These are phyloP conservation scores for Adela reaumurella DNA, from an alignment of 2,888 invertebrate genomes.

Conservation along the genomic window DNA sequence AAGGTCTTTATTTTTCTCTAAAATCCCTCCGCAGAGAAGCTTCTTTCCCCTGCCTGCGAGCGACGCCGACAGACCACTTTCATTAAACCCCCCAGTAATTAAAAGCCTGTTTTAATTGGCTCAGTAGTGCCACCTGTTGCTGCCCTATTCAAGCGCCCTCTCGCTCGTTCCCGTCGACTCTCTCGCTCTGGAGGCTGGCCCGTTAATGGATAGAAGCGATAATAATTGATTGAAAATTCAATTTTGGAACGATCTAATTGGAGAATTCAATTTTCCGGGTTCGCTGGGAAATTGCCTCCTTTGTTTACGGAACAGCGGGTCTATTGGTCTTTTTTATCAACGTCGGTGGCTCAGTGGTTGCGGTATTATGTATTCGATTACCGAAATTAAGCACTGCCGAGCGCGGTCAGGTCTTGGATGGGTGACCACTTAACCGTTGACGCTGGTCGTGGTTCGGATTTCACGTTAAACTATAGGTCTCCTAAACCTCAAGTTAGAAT, in stretches of 20 bases:
- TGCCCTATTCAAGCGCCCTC: slow-evolving; percentile 16
- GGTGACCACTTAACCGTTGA: too few species aligned
- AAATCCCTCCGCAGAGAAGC: too few species aligned
- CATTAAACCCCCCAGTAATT: slow-evolving; percentile 53
- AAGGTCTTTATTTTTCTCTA: too few species aligned
- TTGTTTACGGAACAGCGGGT: background rate
- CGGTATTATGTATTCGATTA: too few species aligned
- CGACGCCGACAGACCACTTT: slow-evolving; percentile 27
- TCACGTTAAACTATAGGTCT: too few species aligned
- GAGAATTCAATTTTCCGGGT: slow-evolving; percentile 44
- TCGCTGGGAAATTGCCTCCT: background rate
- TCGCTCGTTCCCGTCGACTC: slow-evolving; percentile 15
- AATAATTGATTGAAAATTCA: slow-evolving; percentile 47
- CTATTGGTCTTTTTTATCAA: too few species aligned
- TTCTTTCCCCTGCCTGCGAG: background rate
- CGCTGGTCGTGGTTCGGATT: too few species aligned
- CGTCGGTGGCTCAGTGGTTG: too few species aligned
- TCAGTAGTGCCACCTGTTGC: slow-evolving; percentile 51
- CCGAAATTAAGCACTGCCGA: too few species aligned
- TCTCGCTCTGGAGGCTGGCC: slow-evolving; percentile 41
- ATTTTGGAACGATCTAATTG: slow-evolving; percentile 46
- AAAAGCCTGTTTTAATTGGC: slow-evolving; percentile 52
- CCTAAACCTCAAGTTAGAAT: too few species aligned
- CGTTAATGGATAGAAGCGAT: slow-evolving; percentile 45
- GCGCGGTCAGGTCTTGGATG: too few species aligned